Conservation (phyloP, 2,797 vertebrate genomes). For the Alcedo quadribrachys region DNA sequence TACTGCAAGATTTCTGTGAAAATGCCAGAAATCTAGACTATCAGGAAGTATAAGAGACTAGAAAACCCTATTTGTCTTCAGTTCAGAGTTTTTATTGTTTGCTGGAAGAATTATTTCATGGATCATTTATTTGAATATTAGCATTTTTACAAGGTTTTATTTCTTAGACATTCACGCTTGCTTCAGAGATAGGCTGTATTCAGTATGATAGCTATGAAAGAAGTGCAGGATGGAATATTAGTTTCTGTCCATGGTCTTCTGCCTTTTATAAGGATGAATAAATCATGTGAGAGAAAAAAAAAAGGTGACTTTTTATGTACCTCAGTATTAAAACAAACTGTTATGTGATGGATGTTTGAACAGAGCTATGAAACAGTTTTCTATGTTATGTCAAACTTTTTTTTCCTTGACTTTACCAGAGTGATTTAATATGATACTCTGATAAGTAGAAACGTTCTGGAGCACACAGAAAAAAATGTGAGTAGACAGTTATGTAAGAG, state of each 20-base stretch:
- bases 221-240: slow-evolving; percentile 6
- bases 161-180: not conserved
- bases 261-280: slow-evolving; percentile 27
- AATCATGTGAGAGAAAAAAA: not conserved
- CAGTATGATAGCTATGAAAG: not conserved
- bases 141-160: slow-evolving; percentile 32
- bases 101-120: slow-evolving; percentile 48
- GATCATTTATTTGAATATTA: slow-evolving; percentile 35
- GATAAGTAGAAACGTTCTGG: slow-evolving; percentile 25
- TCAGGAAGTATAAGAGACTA: not conserved
- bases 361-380: not conserved
- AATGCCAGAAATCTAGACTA: not conserved
- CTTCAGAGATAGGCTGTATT: not conserved
- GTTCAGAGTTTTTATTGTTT: slow-evolving; percentile 19
- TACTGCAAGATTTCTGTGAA: not conserved
- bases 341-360: slow-evolving; percentile 19
- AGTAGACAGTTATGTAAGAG: not conserved
- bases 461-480: not conserved
- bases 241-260: slow-evolving; percentile 8
- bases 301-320: not conserved
- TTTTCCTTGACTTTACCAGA: not conserved
- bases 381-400: not conserved
- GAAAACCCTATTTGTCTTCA: not conserved
- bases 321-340: slow-evolving; percentile 1
- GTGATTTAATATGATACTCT: slow-evolving; percentile 9